Conservation (phyloP, 37 sponge, comb jelly and placozoan species). For the Trichoplax adhaerens region DNA sequence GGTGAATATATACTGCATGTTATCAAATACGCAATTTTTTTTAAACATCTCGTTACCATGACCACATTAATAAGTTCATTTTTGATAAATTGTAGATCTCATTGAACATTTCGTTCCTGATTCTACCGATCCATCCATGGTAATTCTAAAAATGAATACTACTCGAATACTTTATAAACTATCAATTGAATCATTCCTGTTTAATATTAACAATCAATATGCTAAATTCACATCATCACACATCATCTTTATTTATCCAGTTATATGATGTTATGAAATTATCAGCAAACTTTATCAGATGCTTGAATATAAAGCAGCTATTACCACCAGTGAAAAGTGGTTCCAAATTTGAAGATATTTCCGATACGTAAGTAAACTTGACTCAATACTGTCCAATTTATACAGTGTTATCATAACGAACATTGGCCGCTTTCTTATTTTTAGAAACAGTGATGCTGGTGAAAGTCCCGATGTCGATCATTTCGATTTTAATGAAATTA, state of each 20-base stretch:
- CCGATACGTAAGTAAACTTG: neutral
- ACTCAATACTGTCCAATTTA: too few relatives aligned
- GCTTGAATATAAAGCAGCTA: constrained; percentile 47
- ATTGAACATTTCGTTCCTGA: constrained; percentile 69
- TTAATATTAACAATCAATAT: neutral
- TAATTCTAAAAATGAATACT: neutral
- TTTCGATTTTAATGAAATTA: constrained; percentile 31
- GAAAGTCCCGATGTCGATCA: constrained; percentile 29
- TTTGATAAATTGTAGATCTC: constrained; percentile 12
- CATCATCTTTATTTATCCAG: constrained; percentile 15
- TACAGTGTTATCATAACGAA: neutral
- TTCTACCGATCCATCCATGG: constrained; percentile 21
- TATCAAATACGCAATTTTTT: too few relatives aligned
- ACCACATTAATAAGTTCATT: too few relatives aligned
- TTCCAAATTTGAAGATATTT: constrained; percentile 11
- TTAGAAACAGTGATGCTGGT: constrained; percentile 30
- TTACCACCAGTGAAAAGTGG: constrained; percentile 32
- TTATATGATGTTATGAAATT: constrained; percentile 39
- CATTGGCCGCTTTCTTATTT: neutral
- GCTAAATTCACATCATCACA: neutral
- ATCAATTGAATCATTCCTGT: neutral
- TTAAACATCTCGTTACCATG: too few relatives aligned
- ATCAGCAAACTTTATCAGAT: constrained; percentile 48
- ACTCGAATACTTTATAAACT: neutral
- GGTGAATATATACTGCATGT: neutral